These are phyloP conservation scores for Piaya cayana DNA, from an alignment of 2,113 vertebrate genomes.

Conservation along the genomic window DNA sequence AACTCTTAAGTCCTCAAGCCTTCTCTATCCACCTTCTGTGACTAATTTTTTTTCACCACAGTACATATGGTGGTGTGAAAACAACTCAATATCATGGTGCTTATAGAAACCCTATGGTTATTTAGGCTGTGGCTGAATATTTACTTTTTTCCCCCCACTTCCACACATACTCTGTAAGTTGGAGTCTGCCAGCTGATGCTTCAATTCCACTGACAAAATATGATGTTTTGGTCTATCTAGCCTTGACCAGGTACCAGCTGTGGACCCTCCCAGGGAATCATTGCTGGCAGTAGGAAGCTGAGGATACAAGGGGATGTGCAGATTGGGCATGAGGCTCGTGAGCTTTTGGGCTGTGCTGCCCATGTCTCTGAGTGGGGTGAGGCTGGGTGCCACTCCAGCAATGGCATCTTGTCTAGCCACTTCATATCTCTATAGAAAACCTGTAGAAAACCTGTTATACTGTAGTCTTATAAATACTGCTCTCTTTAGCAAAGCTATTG, in stretches of 20 bases:
- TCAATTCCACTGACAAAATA: not conserved
- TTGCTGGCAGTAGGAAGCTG: not conserved
- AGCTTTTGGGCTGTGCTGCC: not conserved
- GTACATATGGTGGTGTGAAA: fast-evolving
- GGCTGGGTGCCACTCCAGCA: not conserved
- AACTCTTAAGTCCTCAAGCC: not conserved
- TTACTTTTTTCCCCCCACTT: not conserved
- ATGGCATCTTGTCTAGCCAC: not conserved
- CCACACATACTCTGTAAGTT: fast-evolving
- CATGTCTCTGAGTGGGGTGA: not conserved
- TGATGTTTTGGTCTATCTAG: not conserved
- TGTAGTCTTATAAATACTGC: not conserved
- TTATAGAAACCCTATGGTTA: not conserved
- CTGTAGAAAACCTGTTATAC: not conserved
- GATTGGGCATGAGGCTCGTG: fast-evolving
- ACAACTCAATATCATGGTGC: fast-evolving
- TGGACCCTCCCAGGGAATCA: not conserved
- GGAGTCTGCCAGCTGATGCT: not conserved
- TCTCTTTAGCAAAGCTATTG: not conserved
- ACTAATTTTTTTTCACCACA: not conserved
- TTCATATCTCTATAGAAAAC: not conserved
- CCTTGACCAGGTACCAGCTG: fast-evolving
- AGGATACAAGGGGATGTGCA: fast-evolving
- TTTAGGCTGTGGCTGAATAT: not conserved
- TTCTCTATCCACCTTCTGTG: not conserved